Evolutionary conservation across 2,113 vertebrate species (phyloP).

Genomic region (Oplegnathus fasciatus): DNA sequence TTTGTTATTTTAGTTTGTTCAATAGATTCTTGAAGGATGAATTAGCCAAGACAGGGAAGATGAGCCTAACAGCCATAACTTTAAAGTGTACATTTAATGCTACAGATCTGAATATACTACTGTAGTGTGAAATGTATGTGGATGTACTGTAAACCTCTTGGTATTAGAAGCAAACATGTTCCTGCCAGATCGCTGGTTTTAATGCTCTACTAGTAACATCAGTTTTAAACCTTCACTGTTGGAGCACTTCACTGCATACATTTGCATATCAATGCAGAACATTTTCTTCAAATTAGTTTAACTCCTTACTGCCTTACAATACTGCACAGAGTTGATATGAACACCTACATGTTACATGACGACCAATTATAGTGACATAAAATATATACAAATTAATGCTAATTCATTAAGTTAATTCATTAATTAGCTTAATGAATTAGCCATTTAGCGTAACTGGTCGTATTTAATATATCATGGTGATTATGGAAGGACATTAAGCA

Average conservation of each 20-base stretch:
- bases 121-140: background rate
- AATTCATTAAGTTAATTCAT: conserved; percentile 31
- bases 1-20: background rate
- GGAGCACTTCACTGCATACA: background rate
- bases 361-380: conserved; percentile 15
- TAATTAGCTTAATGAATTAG: conserved; percentile 64
- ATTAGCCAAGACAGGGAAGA: background rate
- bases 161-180: background rate
- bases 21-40: background rate
- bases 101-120: too few species aligned
- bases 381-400: conserved; percentile 35
- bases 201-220: background rate
- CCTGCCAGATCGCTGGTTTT: background rate
- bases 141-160: background rate
- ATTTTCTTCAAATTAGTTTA: background rate
- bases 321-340: background rate
- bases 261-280: conserved; percentile 27
- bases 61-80: background rate
- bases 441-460: conserved; percentile 48
- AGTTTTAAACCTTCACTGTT: background rate
- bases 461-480: conserved; percentile 64
- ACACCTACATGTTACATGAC: conserved; percentile 18
- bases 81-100: background rate
- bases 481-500: conserved; percentile 44
- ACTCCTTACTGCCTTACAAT: conserved; percentile 1